Percentiles rank a stretch among this genome's conserved stretches.
Evolutionary conservation across 2,797 vertebrate species (phyloP).

Genomic region (Hylomyscus alleni): DNA sequence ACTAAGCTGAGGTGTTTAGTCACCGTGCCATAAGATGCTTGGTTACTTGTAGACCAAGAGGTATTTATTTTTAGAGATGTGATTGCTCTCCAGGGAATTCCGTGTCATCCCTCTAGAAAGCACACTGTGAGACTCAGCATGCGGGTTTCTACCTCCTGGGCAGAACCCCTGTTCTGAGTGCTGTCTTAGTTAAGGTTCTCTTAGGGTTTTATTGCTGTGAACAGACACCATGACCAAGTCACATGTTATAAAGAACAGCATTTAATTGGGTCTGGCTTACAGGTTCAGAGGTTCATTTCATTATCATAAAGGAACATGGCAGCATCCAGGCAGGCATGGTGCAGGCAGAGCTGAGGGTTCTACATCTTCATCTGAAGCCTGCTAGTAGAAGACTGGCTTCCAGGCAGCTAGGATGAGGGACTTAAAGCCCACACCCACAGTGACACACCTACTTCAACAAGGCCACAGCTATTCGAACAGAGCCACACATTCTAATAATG

Average conservation of each 20-base stretch:
- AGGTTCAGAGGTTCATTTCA: neutral
- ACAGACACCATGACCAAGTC: neutral
- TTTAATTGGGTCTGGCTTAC: neutral
- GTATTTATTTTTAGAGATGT: constrained; percentile 34
- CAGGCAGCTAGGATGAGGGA: too few species aligned
- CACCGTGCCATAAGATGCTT: neutral
- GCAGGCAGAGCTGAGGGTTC: neutral
- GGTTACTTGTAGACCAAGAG: neutral
- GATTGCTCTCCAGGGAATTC: neutral
- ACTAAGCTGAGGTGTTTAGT: neutral
- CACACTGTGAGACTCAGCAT: neutral
- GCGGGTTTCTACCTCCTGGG: neutral
- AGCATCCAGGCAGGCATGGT: neutral
- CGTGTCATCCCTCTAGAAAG: neutral
- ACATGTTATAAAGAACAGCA: neutral
- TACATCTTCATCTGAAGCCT: neutral
- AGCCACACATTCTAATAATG: neutral
- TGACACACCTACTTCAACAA: neutral
- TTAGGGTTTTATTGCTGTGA: neutral
- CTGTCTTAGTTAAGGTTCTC: neutral
- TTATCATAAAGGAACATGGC: neutral
- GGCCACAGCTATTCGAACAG: neutral
- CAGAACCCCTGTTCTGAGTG: neutral
- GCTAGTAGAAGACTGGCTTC: neutral
- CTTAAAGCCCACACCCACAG: neutral